phyloP scores from a whole-genome alignment of 2,888 invertebrate species.

The Drosophila rubida region DNA sequence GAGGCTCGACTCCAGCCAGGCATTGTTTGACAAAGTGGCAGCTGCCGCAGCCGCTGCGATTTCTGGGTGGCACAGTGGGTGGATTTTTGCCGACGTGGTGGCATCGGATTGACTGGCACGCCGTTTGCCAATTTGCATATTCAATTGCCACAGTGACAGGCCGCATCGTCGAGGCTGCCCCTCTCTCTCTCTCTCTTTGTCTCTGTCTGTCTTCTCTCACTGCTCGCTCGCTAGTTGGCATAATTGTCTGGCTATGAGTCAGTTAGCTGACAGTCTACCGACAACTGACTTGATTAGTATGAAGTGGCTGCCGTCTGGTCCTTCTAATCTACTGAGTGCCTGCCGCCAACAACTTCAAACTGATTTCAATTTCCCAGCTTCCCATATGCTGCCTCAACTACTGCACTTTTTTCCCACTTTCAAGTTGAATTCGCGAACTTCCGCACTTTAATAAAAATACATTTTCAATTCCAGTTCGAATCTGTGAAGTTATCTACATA shows the following conservation, averaged over 20 bases:
- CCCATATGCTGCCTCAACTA: constrained; percentile 1
- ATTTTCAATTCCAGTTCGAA: neutral
- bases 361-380: constrained; percentile 45
- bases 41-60: constrained; percentile 4
- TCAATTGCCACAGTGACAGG: constrained; percentile 70
- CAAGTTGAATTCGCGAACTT: neutral
- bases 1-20: constrained; percentile 27
- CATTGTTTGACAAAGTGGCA: constrained; percentile 49
- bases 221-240: constrained; percentile 21
- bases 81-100: constrained; percentile 16
- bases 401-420: neutral
- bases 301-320: constrained; percentile 47
- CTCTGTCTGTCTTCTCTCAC: constrained; percentile 8
- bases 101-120: constrained; percentile 48
- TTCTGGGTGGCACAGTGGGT: neutral
- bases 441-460: too few species aligned
- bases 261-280: constrained; percentile 52
- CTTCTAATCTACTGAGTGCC: constrained; percentile 20
- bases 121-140: constrained; percentile 68
- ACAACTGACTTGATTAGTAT: constrained; percentile 67
- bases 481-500: too few species aligned
- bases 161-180: constrained; percentile 21
- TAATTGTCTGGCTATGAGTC: constrained; percentile 58
- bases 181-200: constrained; percentile 2
- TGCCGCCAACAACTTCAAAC: constrained; percentile 22